phyloP scores from a whole-genome alignment of 1,140 invertebrate genomes.

The Eulimnadia texana region DNA sequence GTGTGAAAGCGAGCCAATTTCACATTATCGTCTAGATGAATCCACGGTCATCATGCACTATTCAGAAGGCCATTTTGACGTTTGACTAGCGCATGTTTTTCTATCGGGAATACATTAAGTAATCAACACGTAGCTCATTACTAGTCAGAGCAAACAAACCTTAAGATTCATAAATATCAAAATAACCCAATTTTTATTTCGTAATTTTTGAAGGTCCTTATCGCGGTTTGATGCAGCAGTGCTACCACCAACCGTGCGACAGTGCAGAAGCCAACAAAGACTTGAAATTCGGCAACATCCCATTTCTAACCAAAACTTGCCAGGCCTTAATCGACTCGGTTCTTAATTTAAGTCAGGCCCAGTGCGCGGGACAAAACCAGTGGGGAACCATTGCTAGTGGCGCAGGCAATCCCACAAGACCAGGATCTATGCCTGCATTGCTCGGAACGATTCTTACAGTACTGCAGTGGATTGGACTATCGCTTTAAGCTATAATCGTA shows the following conservation, averaged over 20 bases:
- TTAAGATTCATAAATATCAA: neutral
- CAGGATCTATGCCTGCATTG: neutral
- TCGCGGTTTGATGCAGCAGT: constrained; percentile 29
- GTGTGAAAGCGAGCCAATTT: too few species aligned
- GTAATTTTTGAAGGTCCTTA: constrained; percentile 29
- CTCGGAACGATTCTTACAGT: neutral
- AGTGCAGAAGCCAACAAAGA: constrained; percentile 15
- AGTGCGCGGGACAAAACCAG: neutral
- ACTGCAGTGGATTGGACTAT: neutral
- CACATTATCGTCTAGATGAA: too few species aligned
- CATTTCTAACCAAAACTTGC: constrained; percentile 22
- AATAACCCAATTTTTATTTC: too few species aligned
- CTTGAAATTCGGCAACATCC: constrained; percentile 20
- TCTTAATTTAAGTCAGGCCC: constrained; percentile 11
- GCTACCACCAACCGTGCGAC: constrained; percentile 32
- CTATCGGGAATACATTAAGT: neutral
- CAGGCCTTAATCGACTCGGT: constrained; percentile 22
- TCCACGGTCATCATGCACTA: too few species aligned
- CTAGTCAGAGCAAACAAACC: neutral
- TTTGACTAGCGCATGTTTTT: too few species aligned
- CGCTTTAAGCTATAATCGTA: too few species aligned
- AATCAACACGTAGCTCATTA: neutral
- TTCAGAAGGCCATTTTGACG: too few species aligned
- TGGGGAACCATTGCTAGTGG: neutral
- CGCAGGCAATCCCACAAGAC: neutral